These are phyloP conservation scores for Tineola bisselliella DNA, from an alignment of 2,888 invertebrate genomes.

Conservation along the genomic window DNA sequence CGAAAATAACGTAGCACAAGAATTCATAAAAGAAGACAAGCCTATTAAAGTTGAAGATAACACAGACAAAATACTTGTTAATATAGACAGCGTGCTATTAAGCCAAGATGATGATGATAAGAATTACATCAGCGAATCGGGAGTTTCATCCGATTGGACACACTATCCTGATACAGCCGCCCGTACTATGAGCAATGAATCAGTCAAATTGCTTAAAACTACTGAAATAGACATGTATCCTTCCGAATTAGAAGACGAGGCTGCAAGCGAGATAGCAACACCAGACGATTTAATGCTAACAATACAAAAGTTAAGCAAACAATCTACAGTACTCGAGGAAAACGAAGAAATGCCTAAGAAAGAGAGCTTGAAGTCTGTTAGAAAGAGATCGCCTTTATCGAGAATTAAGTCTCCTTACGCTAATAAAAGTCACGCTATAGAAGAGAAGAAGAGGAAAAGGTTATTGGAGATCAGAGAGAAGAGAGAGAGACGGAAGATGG, in stretches of 20 bases:
- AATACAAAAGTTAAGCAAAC: conserved; percentile 35
- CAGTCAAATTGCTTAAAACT: not conserved
- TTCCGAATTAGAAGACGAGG: not conserved
- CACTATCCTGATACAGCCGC: not conserved
- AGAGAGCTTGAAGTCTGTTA: conserved; percentile 18
- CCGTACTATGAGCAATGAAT: not conserved
- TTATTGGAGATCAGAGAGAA: conserved; percentile 49
- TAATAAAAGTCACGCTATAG: conserved; percentile 40
- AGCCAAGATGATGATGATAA: not conserved
- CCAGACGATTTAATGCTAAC: conserved; percentile 28
- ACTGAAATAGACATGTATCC: not conserved
- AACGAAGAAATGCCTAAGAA: conserved; percentile 24
- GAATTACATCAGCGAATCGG: not conserved
- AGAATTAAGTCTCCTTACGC: conserved; percentile 57
- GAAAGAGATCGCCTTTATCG: conserved; percentile 38
- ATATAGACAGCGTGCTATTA: not conserved
- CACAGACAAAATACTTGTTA: not conserved
- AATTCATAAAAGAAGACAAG: no score
- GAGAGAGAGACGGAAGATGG: conserved; percentile 45
- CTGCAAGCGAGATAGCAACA: conserved; percentile 18
- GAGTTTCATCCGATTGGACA: not conserved
- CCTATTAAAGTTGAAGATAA: not conserved
- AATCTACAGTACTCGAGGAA: conserved; percentile 37
- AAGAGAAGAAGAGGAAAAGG: conserved; percentile 48
- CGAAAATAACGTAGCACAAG: not conserved